Base-by-base conservation (phyloP, 2,888 invertebrate genomes). In the Drosophila conformis region DNA sequence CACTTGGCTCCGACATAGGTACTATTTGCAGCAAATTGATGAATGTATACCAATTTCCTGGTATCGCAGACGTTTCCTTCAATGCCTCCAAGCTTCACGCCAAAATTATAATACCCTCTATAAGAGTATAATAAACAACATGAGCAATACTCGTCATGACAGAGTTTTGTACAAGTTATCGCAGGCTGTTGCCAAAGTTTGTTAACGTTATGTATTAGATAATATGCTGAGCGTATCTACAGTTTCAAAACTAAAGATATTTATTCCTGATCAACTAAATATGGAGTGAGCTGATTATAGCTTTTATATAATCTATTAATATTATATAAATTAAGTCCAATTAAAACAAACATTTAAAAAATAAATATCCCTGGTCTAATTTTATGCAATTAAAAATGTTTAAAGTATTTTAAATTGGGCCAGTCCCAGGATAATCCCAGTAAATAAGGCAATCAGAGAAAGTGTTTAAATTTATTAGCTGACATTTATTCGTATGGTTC, bases 331-430 rank as follows among this genome's bases (percentile, higher is more conserved):
- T 21, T 21, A 21, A 21, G 21, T 21, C 1, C 10, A 40, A 2
- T 40, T 10, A 2, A 2, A 40, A n/a, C 10, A 4, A n/a, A 5
- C 2, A 2, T 21, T 11, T 5, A 0, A 1, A 11, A 11, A 40
- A 0, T 0, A 40, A n/a, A 40, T 21, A 11, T 11, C 11, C 11
- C 5, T 5, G 0, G 2, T 11, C 10, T 40, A 40, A n/a, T n/a
- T 40, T 10, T n/a, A 0, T 21, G 21, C 0, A 11, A 40, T 5
- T n/a, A 2, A 0, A 10, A n/a, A 40, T 2, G 1, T 1, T 21
- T 2, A 0, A 11, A 42, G 11, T 6, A 6, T 42, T 42, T 42
- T 0, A 21, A 21, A 42, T 5, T 21, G 42, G 11, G 42, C 5
- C 42, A 21, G 42, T 15, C 4, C 4, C 25, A 8, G 7, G 4